phyloP scores from a whole-genome alignment of 1,140 invertebrate species.

The Aphis craccivora region DNA sequence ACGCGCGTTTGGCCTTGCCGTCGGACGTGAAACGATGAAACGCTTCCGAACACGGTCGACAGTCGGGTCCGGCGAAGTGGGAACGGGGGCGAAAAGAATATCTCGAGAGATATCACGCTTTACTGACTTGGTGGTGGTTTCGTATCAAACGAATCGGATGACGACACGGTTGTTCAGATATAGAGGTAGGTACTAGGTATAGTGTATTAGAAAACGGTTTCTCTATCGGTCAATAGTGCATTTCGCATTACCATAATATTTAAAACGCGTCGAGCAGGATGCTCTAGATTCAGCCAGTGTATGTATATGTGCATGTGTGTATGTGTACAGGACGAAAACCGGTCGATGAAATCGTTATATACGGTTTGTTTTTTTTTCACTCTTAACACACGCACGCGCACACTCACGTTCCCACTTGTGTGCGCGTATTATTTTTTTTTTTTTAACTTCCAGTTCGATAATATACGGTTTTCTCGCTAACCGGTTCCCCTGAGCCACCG shows the following conservation, averaged over 20 bases:
- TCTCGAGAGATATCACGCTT: not conserved
- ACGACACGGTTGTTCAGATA: not conserved
- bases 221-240: constrained; percentile 49
- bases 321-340: constrained; percentile 50
- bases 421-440: not conserved
- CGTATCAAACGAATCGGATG: constrained; percentile 1
- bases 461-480: constrained; percentile 52
- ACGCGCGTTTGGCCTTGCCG: not conserved
- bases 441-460: constrained; percentile 52
- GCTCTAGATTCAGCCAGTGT: constrained; percentile 48
- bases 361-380: constrained; percentile 35
- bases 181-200: not conserved
- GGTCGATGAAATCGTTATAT: constrained; percentile 57
- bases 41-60: not conserved
- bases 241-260: constrained; percentile 57
- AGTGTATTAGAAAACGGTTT: constrained; percentile 53
- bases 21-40: not conserved
- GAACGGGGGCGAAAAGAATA: not conserved
- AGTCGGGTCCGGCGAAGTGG: not conserved
- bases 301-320: not conserved
- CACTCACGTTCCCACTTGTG: not conserved
- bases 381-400: not conserved
- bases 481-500: constrained; percentile 18
- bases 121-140: not conserved
- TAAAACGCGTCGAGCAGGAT: constrained; percentile 57